These are phyloP conservation scores for Nicator chloris DNA, from an alignment of 2,113 vertebrate genomes.

Conservation along the genomic window DNA sequence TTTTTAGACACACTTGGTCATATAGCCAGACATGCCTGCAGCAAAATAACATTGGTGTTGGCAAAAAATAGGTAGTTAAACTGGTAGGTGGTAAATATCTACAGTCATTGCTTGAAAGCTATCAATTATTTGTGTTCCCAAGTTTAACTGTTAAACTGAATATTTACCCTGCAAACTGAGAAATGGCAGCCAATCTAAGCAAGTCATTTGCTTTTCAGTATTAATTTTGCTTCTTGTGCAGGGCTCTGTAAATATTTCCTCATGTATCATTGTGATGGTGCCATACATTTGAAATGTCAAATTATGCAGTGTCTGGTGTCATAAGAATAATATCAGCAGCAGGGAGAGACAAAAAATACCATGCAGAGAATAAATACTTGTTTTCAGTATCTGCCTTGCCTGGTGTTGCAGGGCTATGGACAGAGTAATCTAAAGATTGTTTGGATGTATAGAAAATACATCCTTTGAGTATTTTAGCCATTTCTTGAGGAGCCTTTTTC, in stretches of 20 bases:
- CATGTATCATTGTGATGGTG: slow-evolving; percentile 20
- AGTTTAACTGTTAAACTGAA: background rate
- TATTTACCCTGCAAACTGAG: slow-evolving; percentile 23
- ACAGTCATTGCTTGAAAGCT: background rate
- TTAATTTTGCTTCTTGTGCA: slow-evolving; percentile 10
- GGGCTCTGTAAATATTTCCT: slow-evolving; percentile 30
- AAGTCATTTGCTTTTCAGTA: slow-evolving; percentile 3
- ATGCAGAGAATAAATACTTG: background rate
- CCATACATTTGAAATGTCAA: slow-evolving; percentile 43
- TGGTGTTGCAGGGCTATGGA: background rate
- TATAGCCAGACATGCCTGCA: background rate
- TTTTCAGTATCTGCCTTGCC: background rate
- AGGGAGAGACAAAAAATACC: background rate
- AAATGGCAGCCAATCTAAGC: background rate
- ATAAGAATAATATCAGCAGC: background rate
- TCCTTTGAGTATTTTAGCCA: background rate
- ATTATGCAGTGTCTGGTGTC: slow-evolving; percentile 22
- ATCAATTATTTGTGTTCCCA: background rate
- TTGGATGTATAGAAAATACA: background rate
- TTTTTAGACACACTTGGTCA: background rate
- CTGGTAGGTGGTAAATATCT: background rate
- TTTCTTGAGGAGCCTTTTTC: background rate
- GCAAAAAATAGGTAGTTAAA: background rate
- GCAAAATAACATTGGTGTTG: background rate
- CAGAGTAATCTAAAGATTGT: background rate